Evolutionary conservation across 1,140 invertebrate genomes (phyloP), one percentile per base, ranked within the genome.

Genomic region (Lineus longissimus): DNA sequence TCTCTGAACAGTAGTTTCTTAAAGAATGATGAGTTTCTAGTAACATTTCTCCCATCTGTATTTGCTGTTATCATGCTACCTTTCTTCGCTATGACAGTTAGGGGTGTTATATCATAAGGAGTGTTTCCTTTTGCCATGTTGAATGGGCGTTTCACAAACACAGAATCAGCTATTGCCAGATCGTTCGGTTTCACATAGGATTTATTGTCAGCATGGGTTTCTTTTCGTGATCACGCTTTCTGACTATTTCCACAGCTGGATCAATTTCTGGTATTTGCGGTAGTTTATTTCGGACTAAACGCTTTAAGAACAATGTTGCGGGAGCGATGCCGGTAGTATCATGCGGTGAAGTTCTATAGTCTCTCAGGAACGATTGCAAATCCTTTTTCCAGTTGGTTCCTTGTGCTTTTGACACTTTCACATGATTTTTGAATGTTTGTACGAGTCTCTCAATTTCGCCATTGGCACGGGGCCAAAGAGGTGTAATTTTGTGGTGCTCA

Each of bases 401-500:
- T 11, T 11, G 11, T 13, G 40, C 40, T 19, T 43, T 43, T 43
- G 40, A 11, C 40, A 43, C 40, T 19, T 43, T 43, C 40, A 43
- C 40, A 43, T 43, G 40, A 11, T 43, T 43, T 19, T 43, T 43
- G 19, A 43, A 19, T 11, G 40, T 43, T 19, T 43, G 11, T 43
- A 43, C 40, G 40, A 43, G 19, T 13, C 19, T 43, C 40, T 11
- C 40, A 43, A 43, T 19, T 19, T 43, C 40, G 40, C 40, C 19
- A 19, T 43, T 43, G 40, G 40, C 40, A 13, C 11, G 40, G 11
- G 40, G 40, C 40, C 40, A 43, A 11, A 43, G 19, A 13, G 40
- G 40, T 19, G 40, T 43, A 13, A 11, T 45, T 23, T 65, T 47
- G 13, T 30, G 62, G 60, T 56, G 65, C 23, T 64, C 61, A 43